phyloP scores from a whole-genome alignment of 1,140 invertebrate genomes.

The Drosophila navojoa region DNA sequence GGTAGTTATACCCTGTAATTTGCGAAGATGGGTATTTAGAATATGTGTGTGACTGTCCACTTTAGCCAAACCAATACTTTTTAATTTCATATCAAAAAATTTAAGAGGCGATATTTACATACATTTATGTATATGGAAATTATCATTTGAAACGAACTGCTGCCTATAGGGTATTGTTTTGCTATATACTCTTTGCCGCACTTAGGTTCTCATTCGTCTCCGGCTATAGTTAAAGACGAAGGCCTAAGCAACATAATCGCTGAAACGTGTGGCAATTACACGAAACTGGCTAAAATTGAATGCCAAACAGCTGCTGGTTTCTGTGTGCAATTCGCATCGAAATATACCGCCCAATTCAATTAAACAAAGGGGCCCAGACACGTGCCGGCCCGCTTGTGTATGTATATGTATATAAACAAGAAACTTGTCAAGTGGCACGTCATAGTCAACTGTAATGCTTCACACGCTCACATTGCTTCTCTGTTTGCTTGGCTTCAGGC shows the following conservation, averaged over 20 bases:
- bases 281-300: conserved; percentile 69
- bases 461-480: background rate
- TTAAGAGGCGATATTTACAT: no score
- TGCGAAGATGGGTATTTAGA: background rate
- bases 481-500: background rate
- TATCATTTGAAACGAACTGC: background rate
- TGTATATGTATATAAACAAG: conserved; percentile 70
- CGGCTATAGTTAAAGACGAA: conserved; percentile 25
- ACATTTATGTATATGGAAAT: no score
- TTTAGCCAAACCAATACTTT: no score
- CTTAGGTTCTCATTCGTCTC: background rate
- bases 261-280: conserved; percentile 79
- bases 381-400: conserved; percentile 43
- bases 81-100: no score
- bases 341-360: conserved; percentile 62
- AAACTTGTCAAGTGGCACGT: conserved; percentile 59
- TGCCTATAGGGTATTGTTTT: background rate
- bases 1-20: background rate
- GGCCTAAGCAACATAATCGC: conserved; percentile 77
- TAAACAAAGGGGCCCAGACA: conserved; percentile 56
- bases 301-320: conserved; percentile 63
- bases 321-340: conserved; percentile 48
- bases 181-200: no score
- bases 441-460: conserved; percentile 6
- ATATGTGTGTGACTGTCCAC: no score